These are phyloP conservation scores for Eupithecia subumbrata DNA, from an alignment of 2,888 invertebrate genomes.

Conservation along the genomic window DNA sequence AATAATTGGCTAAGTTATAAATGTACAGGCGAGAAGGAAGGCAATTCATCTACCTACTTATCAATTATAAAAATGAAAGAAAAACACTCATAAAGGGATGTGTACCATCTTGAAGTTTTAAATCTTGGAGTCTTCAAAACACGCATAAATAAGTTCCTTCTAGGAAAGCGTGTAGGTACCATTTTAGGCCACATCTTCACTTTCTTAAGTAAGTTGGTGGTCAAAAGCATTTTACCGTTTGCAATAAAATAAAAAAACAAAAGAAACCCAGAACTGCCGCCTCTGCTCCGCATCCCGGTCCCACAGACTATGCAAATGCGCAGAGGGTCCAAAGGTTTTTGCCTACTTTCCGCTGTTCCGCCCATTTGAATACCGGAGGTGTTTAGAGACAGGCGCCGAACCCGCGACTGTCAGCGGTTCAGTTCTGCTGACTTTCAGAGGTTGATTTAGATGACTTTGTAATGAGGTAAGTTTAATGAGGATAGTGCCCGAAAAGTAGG, in stretches of 20 bases:
- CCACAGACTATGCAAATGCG: slow-evolving; percentile 69
- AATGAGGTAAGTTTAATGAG: slow-evolving; percentile 24
- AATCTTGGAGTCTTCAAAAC: neutral
- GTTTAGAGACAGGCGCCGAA: slow-evolving; percentile 52
- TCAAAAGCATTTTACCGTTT: neutral
- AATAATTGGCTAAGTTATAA: neutral
- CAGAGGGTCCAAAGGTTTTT: slow-evolving; percentile 63
- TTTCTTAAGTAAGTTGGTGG: neutral
- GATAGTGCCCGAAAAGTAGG: neutral
- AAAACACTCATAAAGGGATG: neutral
- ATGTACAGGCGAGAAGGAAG: neutral
- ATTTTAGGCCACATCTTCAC: neutral
- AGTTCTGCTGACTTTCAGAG: slow-evolving; percentile 40
- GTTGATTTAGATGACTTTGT: slow-evolving; percentile 44
- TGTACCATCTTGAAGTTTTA: neutral
- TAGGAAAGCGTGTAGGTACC: neutral
- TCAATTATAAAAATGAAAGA: neutral
- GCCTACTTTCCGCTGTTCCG: slow-evolving; percentile 61
- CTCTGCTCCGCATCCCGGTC: slow-evolving; percentile 46
- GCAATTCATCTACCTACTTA: too few relatives aligned
- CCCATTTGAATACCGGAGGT: slow-evolving; percentile 64
- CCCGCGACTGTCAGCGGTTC: slow-evolving; percentile 42
- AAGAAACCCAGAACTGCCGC: slow-evolving; percentile 21
- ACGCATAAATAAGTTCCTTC: neutral
- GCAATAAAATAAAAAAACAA: slow-evolving; percentile 1